These are phyloP conservation scores for Drosophila paramelanica DNA, from an alignment of 2,888 invertebrate species.

Conservation along the genomic window DNA sequence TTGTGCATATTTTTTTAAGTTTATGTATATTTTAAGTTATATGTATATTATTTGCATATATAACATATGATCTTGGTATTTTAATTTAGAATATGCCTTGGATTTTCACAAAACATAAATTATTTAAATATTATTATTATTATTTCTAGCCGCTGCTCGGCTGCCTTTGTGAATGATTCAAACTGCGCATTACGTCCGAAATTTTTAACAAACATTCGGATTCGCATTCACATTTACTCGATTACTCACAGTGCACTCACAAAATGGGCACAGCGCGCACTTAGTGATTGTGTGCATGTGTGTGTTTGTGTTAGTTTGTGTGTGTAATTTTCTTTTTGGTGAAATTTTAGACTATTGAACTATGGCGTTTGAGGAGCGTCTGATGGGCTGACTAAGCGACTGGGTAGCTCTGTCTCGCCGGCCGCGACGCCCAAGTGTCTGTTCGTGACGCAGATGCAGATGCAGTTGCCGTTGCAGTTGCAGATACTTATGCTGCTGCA, in stretches of 20 bases:
- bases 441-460: conserved; percentile 38
- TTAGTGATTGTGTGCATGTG: conserved; percentile 39
- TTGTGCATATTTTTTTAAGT: too few species aligned
- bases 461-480: conserved; percentile 13
- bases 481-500: conserved; percentile 25
- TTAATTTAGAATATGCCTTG: neutral
- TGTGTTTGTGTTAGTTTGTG: conserved; percentile 16
- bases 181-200: conserved; percentile 16
- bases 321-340: conserved; percentile 46
- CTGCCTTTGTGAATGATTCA: conserved; percentile 43
- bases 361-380: conserved; percentile 48
- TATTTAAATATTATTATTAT: neutral
- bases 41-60: too few species aligned
- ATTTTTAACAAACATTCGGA: conserved; percentile 24
- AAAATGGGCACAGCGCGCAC: conserved; percentile 67
- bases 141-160: neutral
- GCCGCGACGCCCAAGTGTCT: conserved; percentile 71
- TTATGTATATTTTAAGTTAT: too few species aligned
- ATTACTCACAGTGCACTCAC: conserved; percentile 68
- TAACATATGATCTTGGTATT: too few species aligned
- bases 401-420: conserved; percentile 33
- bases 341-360: conserved; percentile 78
- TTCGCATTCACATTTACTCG: conserved; percentile 44
- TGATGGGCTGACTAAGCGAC: conserved; percentile 56
- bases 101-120: neutral